Evolutionary conservation across 2,113 vertebrate genomes (phyloP).

Genomic region (Prietella phreatophila): DNA sequence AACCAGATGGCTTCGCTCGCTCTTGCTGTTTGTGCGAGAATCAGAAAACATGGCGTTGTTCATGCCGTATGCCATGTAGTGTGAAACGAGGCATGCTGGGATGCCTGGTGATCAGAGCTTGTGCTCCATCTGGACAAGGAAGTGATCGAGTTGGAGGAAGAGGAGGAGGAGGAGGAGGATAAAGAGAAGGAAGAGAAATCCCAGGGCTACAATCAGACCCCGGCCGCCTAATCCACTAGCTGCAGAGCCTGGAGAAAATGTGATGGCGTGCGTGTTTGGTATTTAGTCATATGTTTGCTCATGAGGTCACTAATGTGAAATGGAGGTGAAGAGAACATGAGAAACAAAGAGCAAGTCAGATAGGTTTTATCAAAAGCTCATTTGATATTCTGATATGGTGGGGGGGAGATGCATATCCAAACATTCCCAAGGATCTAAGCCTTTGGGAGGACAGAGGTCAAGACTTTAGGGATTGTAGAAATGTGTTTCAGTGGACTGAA

Average conservation of each 20-base stretch:
- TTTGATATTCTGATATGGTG: neutral
- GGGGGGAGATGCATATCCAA: neutral
- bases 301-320: constrained; percentile 31
- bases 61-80: constrained; percentile 25
- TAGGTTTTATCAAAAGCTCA: neutral
- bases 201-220: neutral
- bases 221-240: neutral
- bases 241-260: neutral
- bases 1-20: constrained; percentile 51
- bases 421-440: constrained; percentile 19
- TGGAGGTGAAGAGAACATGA: neutral
- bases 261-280: neutral
- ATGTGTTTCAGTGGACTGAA: constrained; percentile 55
- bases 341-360: neutral
- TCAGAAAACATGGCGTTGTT: constrained; percentile 35
- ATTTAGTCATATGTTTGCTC: neutral
- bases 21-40: constrained; percentile 43
- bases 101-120: constrained; percentile 33
- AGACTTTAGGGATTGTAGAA: constrained; percentile 44
- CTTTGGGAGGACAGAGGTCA: constrained; percentile 28
- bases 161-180: neutral
- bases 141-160: constrained; percentile 7
- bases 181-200: neutral
- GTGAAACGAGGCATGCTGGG: constrained; percentile 53
- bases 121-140: constrained; percentile 45